Evolutionary conservation across 2,113 vertebrate genomes (phyloP), one percentile per base, ranked within the genome.

Genomic region (Telmatochromis brichardi): DNA sequence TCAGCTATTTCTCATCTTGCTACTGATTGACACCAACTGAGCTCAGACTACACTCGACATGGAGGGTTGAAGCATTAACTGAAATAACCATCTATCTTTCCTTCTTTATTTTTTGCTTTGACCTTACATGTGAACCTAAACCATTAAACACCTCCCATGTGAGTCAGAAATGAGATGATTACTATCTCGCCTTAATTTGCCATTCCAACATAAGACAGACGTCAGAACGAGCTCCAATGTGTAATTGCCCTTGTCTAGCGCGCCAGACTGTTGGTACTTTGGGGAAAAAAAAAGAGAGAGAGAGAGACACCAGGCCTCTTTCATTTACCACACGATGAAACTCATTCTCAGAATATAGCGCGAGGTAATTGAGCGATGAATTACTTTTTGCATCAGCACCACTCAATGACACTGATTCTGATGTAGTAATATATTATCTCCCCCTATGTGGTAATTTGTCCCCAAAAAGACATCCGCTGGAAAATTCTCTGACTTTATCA

Each of bases 351-450:
- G 88, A 86, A 93, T 89, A 90, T 83, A 89, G 21, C 71, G 85
- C 40, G 57, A 89, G 93, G 89, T 95, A 94, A 96, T 93, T 94
- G 93, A 93, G 92, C 92, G 57, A 88, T 90, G 90, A 95, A 95
- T 94, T 93, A 92, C 92, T 94, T 93, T 90, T 90, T 93, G 91
- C 90, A 94, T 92, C 94, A 91, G 91, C 88, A 83, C 81, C 90
- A 90, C 91, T 91, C 92, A 80, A 28, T 86, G 92, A 94, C 92
- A 93, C 84, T 26, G 87, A 93, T 92, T 93, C 89, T 83, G 90
- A 92, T 89, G 92, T 92, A 87, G 92, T 91, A 80, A 93, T 93
- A 93, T 84, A 91, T 92, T 92, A 91, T 88, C 91, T 91, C 86
- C 85, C 82, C 80, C 80, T 91, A 51, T 86, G 83, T n/a, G 83